Conservation (phyloP, 2,888 invertebrate species). For the Cepaea hortensis region DNA sequence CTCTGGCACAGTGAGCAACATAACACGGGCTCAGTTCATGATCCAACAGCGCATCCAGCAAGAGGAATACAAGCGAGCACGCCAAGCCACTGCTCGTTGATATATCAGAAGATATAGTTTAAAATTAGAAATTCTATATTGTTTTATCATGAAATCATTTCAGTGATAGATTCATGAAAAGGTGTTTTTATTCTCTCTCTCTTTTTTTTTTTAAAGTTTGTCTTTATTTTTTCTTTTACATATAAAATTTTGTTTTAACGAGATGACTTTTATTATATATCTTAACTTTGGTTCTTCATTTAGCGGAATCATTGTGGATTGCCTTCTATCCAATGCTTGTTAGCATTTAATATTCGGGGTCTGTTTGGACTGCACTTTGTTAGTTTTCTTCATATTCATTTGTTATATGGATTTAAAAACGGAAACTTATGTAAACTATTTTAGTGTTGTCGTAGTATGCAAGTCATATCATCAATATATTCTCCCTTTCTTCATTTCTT, state of each 20-base stretch:
- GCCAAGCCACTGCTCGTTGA: constrained; percentile 80
- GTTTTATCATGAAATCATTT: constrained; percentile 35
- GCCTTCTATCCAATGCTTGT: constrained; percentile 44
- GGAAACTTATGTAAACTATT: constrained; percentile 38
- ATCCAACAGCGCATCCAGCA: constrained; percentile 97
- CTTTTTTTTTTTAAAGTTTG: neutral
- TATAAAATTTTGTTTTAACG: constrained; percentile 11
- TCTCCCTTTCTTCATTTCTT: constrained; percentile 33
- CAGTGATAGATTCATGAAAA: constrained; percentile 28
- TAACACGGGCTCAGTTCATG: constrained; percentile 93
- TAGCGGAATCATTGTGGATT: constrained; percentile 31
- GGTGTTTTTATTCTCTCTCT: neutral
- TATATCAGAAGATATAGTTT: neutral
- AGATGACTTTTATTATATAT: constrained; percentile 2
- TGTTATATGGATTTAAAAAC: constrained; percentile 47
- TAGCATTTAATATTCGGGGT: constrained; percentile 48
- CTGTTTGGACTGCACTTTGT: constrained; percentile 37
- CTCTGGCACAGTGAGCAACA: constrained; percentile 90
- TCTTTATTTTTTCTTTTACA: neutral
- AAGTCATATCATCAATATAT: constrained; percentile 33
- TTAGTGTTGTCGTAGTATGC: constrained; percentile 40
- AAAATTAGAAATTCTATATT: constrained; percentile 21
- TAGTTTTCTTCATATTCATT: constrained; percentile 48
- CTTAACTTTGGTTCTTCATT: constrained; percentile 37
- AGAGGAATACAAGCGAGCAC: constrained; percentile 95